Base-by-base conservation (phyloP, 2,113 vertebrate genomes). In the Cranoglanis bouderius region DNA sequence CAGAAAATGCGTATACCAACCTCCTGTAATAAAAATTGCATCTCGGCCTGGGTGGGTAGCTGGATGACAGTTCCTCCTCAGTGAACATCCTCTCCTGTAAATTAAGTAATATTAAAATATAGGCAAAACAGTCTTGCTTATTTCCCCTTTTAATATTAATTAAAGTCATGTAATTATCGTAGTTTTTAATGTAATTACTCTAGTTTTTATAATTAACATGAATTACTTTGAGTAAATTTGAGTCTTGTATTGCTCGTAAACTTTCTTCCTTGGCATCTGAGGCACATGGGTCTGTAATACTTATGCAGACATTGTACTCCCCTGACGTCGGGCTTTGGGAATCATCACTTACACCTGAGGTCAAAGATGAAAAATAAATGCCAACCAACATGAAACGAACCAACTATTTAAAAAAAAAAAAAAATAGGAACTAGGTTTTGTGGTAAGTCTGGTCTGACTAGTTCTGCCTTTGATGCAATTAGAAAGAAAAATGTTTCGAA, bases 21-120 rank as follows among this genome's bases (percentile, higher is more conserved):
- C 92, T 92, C 85, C 92, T 88, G 61, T 93, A 89, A 87, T 92
- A 87, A 70, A 93, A 91, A 85, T 92, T 89, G 61, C 72, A 90
- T 32, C 88, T 88, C 10, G 32, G 65, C 81, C 86, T 89, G 82
- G 51, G 59, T 32, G 26, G 88, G 26, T 55, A 75, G 49, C 13
- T 85, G 43, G 26, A 14, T 21, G 70, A 53, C 32, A 82, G 26
- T 43, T 88, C 75, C 13, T 89, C 87, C 18, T 87, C 84, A 19
- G 72, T 74, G 19, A 49, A 49, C 18, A 40, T 82, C 35, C 63
- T 90, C 70, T 89, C 65, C 51, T 82, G 61, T 80, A 75, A 87
- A 57, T 65, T 9, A 89, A n/a, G 35, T 51, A 38, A 72, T 55
- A 65, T 12, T 13, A 75, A 84, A 55, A 89, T 43, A 67, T 8